These are phyloP conservation scores for Gila orcuttii DNA, from an alignment of 2,113 vertebrate genomes.

Conservation along the genomic window DNA sequence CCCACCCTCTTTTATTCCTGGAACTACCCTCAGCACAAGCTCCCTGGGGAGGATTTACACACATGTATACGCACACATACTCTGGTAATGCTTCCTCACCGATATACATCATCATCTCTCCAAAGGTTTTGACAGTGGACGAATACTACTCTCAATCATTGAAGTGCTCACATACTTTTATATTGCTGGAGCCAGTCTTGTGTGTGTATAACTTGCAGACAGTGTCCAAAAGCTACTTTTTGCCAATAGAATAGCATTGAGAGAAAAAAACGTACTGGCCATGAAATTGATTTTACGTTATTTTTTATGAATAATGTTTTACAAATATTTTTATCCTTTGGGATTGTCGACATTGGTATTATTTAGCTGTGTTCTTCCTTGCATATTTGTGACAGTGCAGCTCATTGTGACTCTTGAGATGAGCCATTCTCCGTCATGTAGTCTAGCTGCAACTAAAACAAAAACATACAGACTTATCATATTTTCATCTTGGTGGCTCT, in stretches of 20 bases:
- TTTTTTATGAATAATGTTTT: neutral
- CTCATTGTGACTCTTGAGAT: neutral
- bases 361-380: neutral
- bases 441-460: neutral
- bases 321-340: neutral
- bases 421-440: neutral
- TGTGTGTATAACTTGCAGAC: neutral
- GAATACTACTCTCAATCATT: neutral
- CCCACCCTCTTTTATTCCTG: slow-evolving; percentile 74
- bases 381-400: neutral
- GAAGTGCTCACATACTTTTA: neutral
- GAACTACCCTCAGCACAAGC: slow-evolving; percentile 60
- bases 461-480: neutral
- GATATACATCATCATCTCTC: slow-evolving; percentile 20
- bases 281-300: neutral
- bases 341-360: neutral
- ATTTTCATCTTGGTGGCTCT: neutral
- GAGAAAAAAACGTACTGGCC: neutral
- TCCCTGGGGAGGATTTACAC: slow-evolving; percentile 41
- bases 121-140: neutral
- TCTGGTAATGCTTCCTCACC: slow-evolving; percentile 40
- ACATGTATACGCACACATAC: slow-evolving; percentile 42
- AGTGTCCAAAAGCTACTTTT: neutral
- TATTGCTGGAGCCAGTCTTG: neutral
- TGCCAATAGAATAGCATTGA: neutral